Conservation (phyloP, 2,797 vertebrate genomes). For the Neosalanx taihuensis region DNA sequence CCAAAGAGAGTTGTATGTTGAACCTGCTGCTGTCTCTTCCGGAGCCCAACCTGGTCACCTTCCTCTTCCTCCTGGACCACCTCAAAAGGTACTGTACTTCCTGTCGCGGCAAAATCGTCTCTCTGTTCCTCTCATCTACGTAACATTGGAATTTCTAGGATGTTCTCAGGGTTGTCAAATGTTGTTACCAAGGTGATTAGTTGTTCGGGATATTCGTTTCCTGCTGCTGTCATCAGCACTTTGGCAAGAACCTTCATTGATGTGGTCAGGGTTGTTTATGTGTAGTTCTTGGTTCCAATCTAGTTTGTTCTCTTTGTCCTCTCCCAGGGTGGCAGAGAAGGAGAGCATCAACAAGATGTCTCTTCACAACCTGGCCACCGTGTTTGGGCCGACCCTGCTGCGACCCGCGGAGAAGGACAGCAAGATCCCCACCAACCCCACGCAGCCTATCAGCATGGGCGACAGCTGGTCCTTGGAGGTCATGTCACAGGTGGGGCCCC, state of each 20-base stretch:
- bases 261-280: too few species aligned
- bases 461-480: constrained; percentile 99
- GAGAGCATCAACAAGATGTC: constrained; percentile 97
- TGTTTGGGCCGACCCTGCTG: constrained; percentile 95
- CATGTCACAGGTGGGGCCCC: constrained; percentile 90
- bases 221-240: too few species aligned
- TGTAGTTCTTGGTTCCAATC: too few species aligned
- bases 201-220: too few species aligned
- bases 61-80: constrained; percentile 96
- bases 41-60: constrained; percentile 95
- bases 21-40: constrained; percentile 94
- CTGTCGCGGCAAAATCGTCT: too few species aligned
- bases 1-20: constrained; percentile 98
- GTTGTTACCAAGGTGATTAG: background rate
- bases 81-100: constrained; percentile 89
- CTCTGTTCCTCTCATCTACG: too few species aligned
- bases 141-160: too few species aligned
- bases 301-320: background rate
- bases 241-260: too few species aligned
- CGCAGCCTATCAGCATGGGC: constrained; percentile 94
- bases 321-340: constrained; percentile 89
- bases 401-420: constrained; percentile 96
- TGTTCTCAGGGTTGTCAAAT: too few species aligned
- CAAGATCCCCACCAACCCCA: constrained; percentile 91
- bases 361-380: constrained; percentile 95